Percentiles rank a stretch among this genome's conserved stretches.
Evolutionary conservation across 2,113 vertebrate genomes (phyloP).

Genomic region (Conger conger): DNA sequence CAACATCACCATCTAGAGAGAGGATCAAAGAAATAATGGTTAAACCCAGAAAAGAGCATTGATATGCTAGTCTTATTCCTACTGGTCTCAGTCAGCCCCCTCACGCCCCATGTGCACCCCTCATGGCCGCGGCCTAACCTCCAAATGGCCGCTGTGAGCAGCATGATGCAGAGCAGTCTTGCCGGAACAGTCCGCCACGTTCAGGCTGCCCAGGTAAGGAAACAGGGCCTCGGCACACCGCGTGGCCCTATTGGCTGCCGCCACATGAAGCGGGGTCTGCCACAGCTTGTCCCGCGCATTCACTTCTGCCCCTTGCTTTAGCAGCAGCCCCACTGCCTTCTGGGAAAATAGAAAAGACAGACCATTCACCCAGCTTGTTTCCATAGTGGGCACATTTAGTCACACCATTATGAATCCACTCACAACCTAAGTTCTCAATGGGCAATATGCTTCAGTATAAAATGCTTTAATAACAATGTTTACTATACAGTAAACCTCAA

Average conservation of each 20-base stretch:
- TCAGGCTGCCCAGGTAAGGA: constrained; percentile 80
- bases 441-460: too few relatives aligned
- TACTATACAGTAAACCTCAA: too few relatives aligned
- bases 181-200: constrained; percentile 82
- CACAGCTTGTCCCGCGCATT: constrained; percentile 87
- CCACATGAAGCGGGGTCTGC: constrained; percentile 90
- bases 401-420: too few relatives aligned
- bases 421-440: too few relatives aligned
- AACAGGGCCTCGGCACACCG: constrained; percentile 83
- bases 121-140: constrained; percentile 66
- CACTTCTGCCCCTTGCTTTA: constrained; percentile 84
- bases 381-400: too few relatives aligned
- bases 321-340: constrained; percentile 85
- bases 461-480: too few relatives aligned
- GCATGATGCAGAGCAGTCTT: constrained; percentile 92
- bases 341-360: constrained; percentile 33
- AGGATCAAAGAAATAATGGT: too few relatives aligned
- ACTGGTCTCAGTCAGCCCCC: not conserved
- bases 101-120: not conserved
- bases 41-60: too few relatives aligned
- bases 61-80: too few relatives aligned
- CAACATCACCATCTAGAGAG: constrained; percentile 83
- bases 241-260: constrained; percentile 85
- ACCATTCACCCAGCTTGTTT: too few relatives aligned
- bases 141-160: constrained; percentile 82